Evolutionary conservation across 2,113 vertebrate species (phyloP), one percentile per base, ranked within the genome.

Genomic region (Chauna torquata): DNA sequence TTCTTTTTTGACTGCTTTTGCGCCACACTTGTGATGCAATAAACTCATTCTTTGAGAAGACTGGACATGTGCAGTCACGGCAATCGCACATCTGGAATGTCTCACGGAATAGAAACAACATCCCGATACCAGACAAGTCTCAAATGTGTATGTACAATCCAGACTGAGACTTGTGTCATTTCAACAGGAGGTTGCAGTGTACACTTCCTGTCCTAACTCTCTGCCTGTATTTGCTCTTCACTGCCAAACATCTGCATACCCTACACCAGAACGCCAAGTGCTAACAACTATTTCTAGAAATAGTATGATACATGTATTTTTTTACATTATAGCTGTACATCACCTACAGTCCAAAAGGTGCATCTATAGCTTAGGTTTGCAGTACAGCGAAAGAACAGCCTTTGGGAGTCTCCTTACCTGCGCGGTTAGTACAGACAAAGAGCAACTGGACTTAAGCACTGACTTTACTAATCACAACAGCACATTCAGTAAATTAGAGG

Each of bases 401-500:
- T 36, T 23, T 58, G 19, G 81, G 16, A 58, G 17, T 9, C 50
- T 15, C 24, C 28, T 47, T 47, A 64, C 14, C 49, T 32, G 3
- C 14, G 50, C 16, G 32, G 24, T 44, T 62, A 78, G 25, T 34
- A 88, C 28, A 68, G 38, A 57, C 20, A 42, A 70, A 27, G 7
- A 62, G 25, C 25, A 90, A 42, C 4, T 52, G 57, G 11, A 59
- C 59, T 84, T 36, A 79, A 24, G 23, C 69, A 52, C 11, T 0
- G 0, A 20, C 57, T 50, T 82, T 70, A 55, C 66, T 66, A 38
- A 58, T 22, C 57, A 27, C 30, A 36, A 40, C 18, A 55, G 34
- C 57, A 20, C 87, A 93, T 94, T 44, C 36, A 12, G 24, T 92
- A 97, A 90, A 93, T 52, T 36, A 65, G 17, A 68, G 76, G 91